These are phyloP conservation scores for Drosophila multiciliata DNA, from an alignment of 2,888 invertebrate genomes.

Conservation along the genomic window DNA sequence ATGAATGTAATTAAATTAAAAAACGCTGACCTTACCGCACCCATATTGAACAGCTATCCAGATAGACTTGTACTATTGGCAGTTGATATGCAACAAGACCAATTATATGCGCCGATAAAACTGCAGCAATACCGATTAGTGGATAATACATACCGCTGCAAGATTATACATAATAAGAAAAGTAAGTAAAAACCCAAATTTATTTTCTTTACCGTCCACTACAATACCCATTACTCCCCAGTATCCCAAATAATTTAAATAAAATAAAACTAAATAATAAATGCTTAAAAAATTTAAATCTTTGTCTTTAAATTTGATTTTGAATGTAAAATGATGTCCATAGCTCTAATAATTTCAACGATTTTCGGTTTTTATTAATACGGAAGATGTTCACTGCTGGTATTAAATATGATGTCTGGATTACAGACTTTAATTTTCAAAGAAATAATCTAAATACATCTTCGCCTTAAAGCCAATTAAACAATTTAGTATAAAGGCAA, in stretches of 20 bases:
- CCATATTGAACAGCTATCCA: slow-evolving; percentile 44
- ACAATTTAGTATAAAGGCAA: background rate
- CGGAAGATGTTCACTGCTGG: background rate
- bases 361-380: background rate
- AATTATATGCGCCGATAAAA: slow-evolving; percentile 43
- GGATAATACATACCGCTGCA: slow-evolving; percentile 26
- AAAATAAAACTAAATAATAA: background rate
- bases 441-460: background rate
- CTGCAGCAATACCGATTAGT: slow-evolving; percentile 28
- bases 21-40: slow-evolving; percentile 41
- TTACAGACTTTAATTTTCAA: background rate
- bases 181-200: background rate
- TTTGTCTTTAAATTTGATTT: background rate
- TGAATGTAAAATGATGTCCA: background rate
- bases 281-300: background rate
- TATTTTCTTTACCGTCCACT: background rate
- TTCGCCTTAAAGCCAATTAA: background rate
- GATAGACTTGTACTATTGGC: slow-evolving; percentile 28
- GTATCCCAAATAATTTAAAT: background rate
- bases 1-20: background rate
- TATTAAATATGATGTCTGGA: background rate
- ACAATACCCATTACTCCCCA: background rate
- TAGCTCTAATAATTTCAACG: background rate
- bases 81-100: slow-evolving; percentile 51
- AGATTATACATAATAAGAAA: background rate